Evolutionary conservation across 2,113 vertebrate species (phyloP).

Genomic region (Anseranas semipalmata): DNA sequence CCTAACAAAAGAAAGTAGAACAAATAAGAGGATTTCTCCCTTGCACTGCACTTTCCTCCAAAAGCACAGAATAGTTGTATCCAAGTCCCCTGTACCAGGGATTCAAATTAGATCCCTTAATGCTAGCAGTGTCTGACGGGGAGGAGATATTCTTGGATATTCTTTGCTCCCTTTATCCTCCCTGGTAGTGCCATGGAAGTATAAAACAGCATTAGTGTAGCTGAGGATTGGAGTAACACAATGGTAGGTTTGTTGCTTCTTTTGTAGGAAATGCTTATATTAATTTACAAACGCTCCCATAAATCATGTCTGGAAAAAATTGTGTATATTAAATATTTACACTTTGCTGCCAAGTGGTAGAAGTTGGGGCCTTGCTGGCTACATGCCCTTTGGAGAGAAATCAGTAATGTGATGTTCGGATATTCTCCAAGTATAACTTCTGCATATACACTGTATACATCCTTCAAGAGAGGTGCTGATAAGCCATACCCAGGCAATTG

Average conservation of each 20-base stretch:
- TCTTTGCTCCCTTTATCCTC: neutral
- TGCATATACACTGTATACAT: neutral
- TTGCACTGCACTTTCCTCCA: neutral
- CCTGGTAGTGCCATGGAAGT: neutral
- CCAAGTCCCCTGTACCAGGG: neutral
- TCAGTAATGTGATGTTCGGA: neutral
- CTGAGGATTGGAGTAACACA: neutral
- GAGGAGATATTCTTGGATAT: neutral
- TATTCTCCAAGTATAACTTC: neutral
- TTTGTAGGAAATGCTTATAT: neutral
- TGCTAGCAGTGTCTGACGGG: neutral
- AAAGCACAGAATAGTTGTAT: neutral
- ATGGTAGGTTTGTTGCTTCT: neutral
- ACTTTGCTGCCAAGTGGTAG: neutral
- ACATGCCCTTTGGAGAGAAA: neutral
- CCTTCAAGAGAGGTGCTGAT: neutral
- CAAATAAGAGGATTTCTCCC: neutral
- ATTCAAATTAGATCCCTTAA: neutral
- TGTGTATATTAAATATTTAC: neutral
- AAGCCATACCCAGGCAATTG: neutral
- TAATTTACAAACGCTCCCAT: neutral
- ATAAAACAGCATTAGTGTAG: neutral
- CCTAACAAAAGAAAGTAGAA: neutral
- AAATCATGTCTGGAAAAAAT: neutral
- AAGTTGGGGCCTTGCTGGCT: neutral